phyloP scores from a whole-genome alignment of 1,140 invertebrate genomes.

The Aphelenchoides besseyi region DNA sequence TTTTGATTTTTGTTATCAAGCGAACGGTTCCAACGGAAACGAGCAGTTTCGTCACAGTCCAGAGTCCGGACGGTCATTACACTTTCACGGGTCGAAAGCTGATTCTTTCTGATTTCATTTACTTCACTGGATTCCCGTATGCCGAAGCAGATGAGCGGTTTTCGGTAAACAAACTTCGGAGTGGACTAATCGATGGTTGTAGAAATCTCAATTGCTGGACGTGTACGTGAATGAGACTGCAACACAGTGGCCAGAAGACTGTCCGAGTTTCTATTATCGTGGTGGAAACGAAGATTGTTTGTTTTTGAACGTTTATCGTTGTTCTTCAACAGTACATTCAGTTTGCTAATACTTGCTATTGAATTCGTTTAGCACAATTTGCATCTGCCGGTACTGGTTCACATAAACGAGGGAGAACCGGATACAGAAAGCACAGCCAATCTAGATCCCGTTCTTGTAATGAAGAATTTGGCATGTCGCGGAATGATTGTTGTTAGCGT shows the following conservation, averaged over 20 bases:
- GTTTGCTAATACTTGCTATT: too few species aligned
- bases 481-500: constrained; percentile 9
- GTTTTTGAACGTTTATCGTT: not conserved
- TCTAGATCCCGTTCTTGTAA: not conserved
- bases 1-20: not conserved
- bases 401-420: not conserved
- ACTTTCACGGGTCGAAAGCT: not conserved
- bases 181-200: not conserved
- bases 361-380: not conserved
- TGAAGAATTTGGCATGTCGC: not conserved
- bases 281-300: not conserved
- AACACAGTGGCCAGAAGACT: not conserved
- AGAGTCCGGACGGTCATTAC: not conserved
- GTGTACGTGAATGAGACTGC: not conserved
- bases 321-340: not conserved
- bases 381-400: not conserved
- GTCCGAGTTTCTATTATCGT: not conserved
- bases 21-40: not conserved
- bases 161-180: too few species aligned
- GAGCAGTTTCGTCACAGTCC: not conserved
- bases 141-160: not conserved
- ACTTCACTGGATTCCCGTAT: constrained; percentile 7
- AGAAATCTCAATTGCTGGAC: not conserved
- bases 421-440: not conserved
- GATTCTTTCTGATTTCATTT: not conserved